Conservation (phyloP, 2,113 vertebrate genomes). For the Sminthopsis crassicaudata region DNA sequence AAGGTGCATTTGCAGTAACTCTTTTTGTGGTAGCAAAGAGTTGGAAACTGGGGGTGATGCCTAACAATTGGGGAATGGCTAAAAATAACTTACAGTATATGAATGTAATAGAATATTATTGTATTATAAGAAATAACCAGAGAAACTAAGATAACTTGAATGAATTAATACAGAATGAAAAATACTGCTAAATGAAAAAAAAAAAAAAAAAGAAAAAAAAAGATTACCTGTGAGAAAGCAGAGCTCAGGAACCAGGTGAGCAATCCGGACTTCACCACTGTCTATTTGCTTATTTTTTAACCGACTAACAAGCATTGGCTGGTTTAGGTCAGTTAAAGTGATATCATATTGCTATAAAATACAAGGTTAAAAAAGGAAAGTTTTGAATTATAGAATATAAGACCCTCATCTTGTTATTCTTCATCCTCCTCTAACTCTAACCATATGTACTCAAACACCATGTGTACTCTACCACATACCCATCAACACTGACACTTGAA, state of each 20-base stretch:
- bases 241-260: slow-evolving; percentile 81
- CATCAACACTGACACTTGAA: neutral
- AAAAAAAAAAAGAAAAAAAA: neutral
- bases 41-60: neutral
- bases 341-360: slow-evolving; percentile 80
- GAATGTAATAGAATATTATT: neutral
- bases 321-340: slow-evolving; percentile 77
- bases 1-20: neutral
- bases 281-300: slow-evolving; percentile 74
- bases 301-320: slow-evolving; percentile 83
- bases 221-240: slow-evolving; percentile 83
- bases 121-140: neutral
- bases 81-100: neutral
- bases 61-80: neutral
- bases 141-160: neutral
- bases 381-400: neutral
- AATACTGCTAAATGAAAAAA: too few species aligned
- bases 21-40: neutral
- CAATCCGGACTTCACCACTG: slow-evolving; percentile 48
- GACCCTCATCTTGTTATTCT: neutral
- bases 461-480: too few species aligned
- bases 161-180: neutral
- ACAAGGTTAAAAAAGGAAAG: slow-evolving; percentile 40
- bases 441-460: neutral
- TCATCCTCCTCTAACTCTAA: neutral